Evolutionary conservation across 2,888 invertebrate genomes (phyloP).

Genomic region (Ichneumon xanthorius): DNA sequence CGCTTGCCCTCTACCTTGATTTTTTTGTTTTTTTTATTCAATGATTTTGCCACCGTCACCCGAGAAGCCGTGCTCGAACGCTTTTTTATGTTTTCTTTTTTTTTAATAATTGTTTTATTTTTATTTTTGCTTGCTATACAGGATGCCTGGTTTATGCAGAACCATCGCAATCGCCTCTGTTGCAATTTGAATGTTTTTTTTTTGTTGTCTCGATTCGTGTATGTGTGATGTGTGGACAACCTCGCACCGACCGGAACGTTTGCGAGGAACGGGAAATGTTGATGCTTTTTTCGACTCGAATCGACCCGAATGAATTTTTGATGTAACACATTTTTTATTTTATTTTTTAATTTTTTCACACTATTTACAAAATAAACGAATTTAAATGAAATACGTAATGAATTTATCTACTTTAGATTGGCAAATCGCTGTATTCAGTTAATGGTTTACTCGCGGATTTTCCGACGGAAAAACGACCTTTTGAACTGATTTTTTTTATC

Average conservation of each 20-base stretch:
- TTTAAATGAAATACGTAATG: no score
- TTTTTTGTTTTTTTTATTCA: conserved; percentile 67
- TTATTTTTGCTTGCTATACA: conserved; percentile 54
- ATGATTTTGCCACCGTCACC: conserved; percentile 81
- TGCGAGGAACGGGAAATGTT: background rate
- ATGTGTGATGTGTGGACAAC: background rate
- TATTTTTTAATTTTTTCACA: background rate
- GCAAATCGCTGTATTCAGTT: background rate
- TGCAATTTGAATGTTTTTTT: conserved; percentile 18
- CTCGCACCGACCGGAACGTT: conserved; percentile 13
- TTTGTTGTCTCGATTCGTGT: conserved; percentile 11
- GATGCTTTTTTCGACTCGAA: background rate
- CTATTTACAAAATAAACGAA: no score
- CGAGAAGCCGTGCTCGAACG: conserved; percentile 82
- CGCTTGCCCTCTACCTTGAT: conserved; percentile 72
- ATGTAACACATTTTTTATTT: background rate
- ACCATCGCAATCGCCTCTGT: conserved; percentile 54
- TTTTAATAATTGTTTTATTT: conserved; percentile 38
- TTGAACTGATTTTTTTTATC: no score
- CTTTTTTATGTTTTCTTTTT: conserved; percentile 70
- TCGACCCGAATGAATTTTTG: no score
- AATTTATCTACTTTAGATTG: background rate
- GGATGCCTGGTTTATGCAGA: conserved; percentile 48
- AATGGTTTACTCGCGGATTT: background rate
- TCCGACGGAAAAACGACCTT: background rate